Percentiles rank a stretch among this genome's conserved stretches.
Evolutionary conservation across 2,888 invertebrate genomes (phyloP).

Genomic region (Patella ulyssiponensis): DNA sequence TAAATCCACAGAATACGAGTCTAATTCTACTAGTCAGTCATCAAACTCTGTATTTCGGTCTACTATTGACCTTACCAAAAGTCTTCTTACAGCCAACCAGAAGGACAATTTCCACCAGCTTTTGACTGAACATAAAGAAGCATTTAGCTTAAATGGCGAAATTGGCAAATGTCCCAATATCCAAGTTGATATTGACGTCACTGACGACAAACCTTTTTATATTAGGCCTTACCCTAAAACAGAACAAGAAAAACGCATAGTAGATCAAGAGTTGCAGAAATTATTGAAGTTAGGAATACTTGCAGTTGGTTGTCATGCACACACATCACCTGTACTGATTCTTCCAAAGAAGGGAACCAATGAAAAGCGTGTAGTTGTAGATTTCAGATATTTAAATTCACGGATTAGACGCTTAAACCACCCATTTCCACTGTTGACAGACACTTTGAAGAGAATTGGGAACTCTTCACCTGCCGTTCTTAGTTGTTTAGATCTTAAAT

Average conservation of each 20-base stretch:
- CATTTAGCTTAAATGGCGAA: background rate
- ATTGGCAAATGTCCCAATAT: background rate
- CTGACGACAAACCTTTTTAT: background rate
- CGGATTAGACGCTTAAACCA: background rate
- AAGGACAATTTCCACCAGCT: background rate
- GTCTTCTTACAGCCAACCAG: background rate
- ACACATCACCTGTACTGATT: background rate
- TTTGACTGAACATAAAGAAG: background rate
- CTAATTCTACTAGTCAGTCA: too few species aligned
- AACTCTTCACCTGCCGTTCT: background rate
- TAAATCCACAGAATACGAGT: too few species aligned
- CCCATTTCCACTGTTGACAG: background rate
- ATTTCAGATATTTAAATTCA: background rate
- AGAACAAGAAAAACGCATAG: background rate
- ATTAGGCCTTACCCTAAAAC: background rate
- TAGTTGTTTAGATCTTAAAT: background rate
- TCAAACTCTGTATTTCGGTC: too few species aligned
- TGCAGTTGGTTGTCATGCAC: background rate
- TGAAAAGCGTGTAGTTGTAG: background rate
- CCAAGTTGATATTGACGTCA: background rate
- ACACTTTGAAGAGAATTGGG: background rate
- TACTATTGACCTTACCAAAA: background rate
- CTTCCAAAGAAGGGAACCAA: background rate
- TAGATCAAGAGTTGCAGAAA: background rate
- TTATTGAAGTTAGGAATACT: background rate